phyloP scores from a whole-genome alignment of 2,113 vertebrate genomes.

The Salvelinus alpinus region DNA sequence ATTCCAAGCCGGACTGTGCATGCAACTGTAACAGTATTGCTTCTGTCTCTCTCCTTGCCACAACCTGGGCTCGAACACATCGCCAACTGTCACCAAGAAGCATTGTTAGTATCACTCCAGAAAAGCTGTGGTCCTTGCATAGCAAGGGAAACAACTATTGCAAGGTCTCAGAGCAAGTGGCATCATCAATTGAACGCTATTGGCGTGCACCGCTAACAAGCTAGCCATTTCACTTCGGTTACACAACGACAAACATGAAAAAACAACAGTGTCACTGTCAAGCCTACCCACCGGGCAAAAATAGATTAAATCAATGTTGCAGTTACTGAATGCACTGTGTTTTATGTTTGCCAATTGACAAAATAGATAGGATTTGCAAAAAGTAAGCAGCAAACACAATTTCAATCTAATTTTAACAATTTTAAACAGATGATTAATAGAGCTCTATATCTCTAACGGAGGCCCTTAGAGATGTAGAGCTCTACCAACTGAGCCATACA shows the following conservation, averaged over 20 bases:
- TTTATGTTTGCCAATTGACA: neutral
- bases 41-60: no score
- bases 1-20: constrained; percentile 29
- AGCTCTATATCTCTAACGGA: neutral
- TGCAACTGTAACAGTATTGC: neutral
- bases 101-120: no score
- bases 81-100: no score
- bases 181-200: no score
- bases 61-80: no score
- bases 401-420: neutral
- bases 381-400: neutral
- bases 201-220: no score
- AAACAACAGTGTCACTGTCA: neutral
- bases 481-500: neutral
- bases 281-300: neutral
- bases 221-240: no score
- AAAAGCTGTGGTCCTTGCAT: no score
- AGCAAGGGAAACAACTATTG: no score
- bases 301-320: neutral
- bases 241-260: neutral
- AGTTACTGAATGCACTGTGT: no score
- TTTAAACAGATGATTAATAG: neutral
- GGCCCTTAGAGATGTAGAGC: no score
- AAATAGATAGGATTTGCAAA: neutral
- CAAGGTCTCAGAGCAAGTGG: no score